Evolutionary conservation across 2,797 vertebrate species (phyloP).

Genomic region (Cephalopachus bancanus): DNA sequence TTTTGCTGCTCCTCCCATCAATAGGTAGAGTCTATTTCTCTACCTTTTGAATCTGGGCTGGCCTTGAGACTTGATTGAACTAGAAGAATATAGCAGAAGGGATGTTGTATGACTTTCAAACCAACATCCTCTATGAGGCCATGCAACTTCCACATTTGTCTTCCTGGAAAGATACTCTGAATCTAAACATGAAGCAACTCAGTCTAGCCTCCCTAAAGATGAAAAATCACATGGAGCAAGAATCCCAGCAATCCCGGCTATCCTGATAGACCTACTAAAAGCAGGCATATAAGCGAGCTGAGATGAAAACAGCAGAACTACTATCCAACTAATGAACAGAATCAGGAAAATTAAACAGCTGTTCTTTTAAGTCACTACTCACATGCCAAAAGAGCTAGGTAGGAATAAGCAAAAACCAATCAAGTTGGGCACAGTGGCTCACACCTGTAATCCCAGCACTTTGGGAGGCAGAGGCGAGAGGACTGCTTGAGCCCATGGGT

Average conservation of each 20-base stretch:
- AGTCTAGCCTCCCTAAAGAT: not conserved
- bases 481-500: too few relatives aligned
- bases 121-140: not conserved
- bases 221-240: not conserved
- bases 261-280: not conserved
- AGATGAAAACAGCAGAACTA: not conserved
- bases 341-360: not conserved
- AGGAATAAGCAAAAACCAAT: not conserved
- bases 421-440: not conserved
- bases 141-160: not conserved
- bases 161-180: not conserved
- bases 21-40: not conserved
- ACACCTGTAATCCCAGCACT: too few relatives aligned
- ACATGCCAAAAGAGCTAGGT: not conserved
- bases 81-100: not conserved
- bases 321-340: not conserved
- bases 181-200: not conserved
- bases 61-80: not conserved
- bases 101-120: not conserved
- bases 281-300: not conserved
- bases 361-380: not conserved
- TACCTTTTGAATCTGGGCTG: not conserved
- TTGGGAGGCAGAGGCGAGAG: too few relatives aligned
- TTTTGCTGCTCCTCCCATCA: not conserved
- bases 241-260: not conserved